Base-by-base conservation (phyloP, 2,888 invertebrate species). In the Cryptocheilus praepositus region DNA sequence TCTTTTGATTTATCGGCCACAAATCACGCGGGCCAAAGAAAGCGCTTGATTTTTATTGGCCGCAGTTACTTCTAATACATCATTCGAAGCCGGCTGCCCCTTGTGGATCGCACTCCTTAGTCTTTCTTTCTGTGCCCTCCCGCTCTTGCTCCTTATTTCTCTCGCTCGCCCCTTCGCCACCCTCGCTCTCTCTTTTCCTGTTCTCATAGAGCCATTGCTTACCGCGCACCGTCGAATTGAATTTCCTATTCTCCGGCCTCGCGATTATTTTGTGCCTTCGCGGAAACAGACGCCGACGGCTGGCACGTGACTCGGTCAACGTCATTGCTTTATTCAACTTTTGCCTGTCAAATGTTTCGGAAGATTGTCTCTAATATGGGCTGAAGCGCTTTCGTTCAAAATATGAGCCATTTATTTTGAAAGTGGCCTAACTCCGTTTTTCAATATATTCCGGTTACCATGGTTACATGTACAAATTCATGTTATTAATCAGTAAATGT, bases 41-140 rank as follows among this genome's bases (percentile, higher is more conserved):
- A 78, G 57, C 73, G 79, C 79, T 78, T 79, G 75, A 82, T 82
- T 82, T 82, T 83, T 82, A 82, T 83, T 81, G 77, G 77, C 77
- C 74, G 64, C 74, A 71, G 75, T 78, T 82, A 82, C 80, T 77
- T 76, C 68, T 76, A 80, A 75, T 81, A 73, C 79, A 81, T 81
- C 80, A 81, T 78, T 73, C 75, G 73, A 61, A 53, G 64, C 57
- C 63, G 52, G 64, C 67, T 49, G 54, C 53, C 67, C 53, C 63
- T 62, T 61, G 67, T 25, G 62, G 59, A 64, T 67, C 68, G 72
- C 53, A 58, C 70, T 2, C 45, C 16, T n/a, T 8, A 7, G 4
- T 15, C 45, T 45, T 45, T 16, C 45, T 2, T 45, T 7, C n/a
- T n/a, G n/a, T 46, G 28, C 46, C 16, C 13, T 46, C 46, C 13